A percentile compares a stretch with the other conserved stretches of the same genome.
These are phyloP conservation scores for Maniola hyperantus DNA, from an alignment of 2,888 invertebrate genomes.

Conservation along the genomic window DNA sequence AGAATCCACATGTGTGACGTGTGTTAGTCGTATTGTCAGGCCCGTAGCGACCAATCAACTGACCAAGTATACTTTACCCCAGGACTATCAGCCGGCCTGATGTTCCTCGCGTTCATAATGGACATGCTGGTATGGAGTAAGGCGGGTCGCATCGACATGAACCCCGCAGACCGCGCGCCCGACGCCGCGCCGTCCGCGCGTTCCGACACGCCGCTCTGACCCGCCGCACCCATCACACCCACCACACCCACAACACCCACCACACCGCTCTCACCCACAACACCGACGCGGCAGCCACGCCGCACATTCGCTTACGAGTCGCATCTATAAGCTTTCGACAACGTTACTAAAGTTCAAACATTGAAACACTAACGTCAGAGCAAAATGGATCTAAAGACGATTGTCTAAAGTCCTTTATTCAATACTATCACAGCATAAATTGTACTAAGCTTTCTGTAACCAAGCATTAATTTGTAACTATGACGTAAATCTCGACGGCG, in stretches of 20 bases:
- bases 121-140: conserved; percentile 95
- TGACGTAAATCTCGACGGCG: too few species aligned
- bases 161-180: conserved; percentile 67
- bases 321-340: conserved; percentile 55
- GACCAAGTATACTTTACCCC: conserved; percentile 38
- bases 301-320: conserved; percentile 53
- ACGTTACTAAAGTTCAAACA: too few species aligned
- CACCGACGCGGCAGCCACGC: conserved; percentile 4
- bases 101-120: conserved; percentile 93
- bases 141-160: conserved; percentile 90
- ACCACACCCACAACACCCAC: not conserved
- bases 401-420: too few species aligned
- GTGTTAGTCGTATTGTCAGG: not conserved
- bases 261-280: not conserved
- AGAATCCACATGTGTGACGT: too few species aligned
- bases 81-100: conserved; percentile 93
- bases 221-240: not conserved
- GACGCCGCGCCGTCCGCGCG: conserved; percentile 38
- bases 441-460: not conserved
- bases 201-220: conserved; percentile 71
- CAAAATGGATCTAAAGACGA: too few species aligned
- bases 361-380: too few species aligned
- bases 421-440: too few species aligned
- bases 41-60: not conserved
- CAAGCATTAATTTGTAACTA: too few species aligned